These are phyloP conservation scores for Platyura marginata DNA, from an alignment of 1,140 invertebrate species.

Conservation along the genomic window DNA sequence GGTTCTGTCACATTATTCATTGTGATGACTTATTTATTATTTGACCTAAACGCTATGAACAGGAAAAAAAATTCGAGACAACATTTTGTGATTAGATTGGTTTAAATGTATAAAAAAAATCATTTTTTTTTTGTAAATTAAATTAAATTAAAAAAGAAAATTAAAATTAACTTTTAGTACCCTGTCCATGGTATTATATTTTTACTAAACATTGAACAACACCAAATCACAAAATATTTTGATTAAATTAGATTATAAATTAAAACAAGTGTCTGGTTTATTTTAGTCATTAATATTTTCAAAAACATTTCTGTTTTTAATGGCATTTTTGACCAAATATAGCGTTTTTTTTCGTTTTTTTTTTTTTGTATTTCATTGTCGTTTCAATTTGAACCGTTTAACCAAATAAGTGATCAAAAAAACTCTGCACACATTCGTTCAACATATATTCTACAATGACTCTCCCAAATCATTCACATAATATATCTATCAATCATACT, in stretches of 20 bases:
- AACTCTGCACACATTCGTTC: conserved; percentile 12
- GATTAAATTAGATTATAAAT: neutral
- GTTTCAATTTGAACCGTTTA: no score
- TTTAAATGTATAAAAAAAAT: conserved; percentile 6
- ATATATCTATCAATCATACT: neutral
- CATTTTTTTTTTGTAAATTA: conserved; percentile 2
- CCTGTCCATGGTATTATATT: no score
- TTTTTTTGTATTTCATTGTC: no score
- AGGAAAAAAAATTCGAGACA: conserved; percentile 24
- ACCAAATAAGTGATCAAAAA: conserved; percentile 15
- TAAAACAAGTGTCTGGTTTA: no score
- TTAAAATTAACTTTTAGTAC: neutral
- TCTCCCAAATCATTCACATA: conserved; percentile 1
- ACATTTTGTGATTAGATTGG: conserved; percentile 15
- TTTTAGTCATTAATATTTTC: no score
- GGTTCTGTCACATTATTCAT: no score
- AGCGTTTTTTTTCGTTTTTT: no score
- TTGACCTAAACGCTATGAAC: conserved; percentile 8
- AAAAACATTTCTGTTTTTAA: no score
- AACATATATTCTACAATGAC: no score
- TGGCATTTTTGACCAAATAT: no score
- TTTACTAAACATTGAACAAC: no score
- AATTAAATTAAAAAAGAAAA: neutral
- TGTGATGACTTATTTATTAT: no score
- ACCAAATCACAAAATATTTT: neutral